phyloP scores from a whole-genome alignment of 2,797 vertebrate genomes.

The Notamacropus eugenii region DNA sequence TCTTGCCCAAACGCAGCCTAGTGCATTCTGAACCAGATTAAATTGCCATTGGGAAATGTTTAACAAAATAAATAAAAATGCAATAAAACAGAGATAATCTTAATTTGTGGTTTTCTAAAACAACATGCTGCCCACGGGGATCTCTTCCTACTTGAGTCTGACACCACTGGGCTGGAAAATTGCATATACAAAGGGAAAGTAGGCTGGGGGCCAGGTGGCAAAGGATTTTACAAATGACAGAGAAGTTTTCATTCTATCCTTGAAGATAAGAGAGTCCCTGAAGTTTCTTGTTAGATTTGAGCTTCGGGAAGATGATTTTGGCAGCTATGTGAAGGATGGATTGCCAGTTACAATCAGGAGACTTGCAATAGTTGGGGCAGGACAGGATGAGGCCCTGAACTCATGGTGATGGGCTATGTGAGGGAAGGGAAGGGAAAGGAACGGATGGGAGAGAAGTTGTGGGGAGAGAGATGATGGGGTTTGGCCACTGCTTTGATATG shows the following conservation, averaged over 20 bases:
- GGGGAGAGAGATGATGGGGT: neutral
- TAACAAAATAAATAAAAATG: neutral
- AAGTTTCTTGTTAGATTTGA: neutral
- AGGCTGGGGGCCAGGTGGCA: neutral
- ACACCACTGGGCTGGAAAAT: neutral
- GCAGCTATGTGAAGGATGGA: neutral
- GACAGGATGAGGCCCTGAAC: neutral
- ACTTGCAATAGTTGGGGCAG: neutral
- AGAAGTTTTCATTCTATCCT: neutral
- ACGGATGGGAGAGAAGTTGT: neutral
- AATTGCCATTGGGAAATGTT: neutral
- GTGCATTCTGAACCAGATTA: neutral
- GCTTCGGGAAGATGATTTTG: neutral
- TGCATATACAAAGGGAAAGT: neutral
- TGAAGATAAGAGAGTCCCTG: neutral
- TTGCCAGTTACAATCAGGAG: neutral
- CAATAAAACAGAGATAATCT: neutral
- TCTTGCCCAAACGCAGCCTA: neutral
- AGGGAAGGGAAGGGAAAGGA: neutral
- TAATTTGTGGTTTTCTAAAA: neutral
- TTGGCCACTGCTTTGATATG: neutral
- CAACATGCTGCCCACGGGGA: neutral
- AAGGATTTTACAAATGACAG: neutral
- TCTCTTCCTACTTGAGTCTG: neutral
- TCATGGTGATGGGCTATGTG: neutral